phyloP scores from a whole-genome alignment of 2,113 vertebrate species.

The rabbit (Oryctolagus cuniculus) region DNA sequence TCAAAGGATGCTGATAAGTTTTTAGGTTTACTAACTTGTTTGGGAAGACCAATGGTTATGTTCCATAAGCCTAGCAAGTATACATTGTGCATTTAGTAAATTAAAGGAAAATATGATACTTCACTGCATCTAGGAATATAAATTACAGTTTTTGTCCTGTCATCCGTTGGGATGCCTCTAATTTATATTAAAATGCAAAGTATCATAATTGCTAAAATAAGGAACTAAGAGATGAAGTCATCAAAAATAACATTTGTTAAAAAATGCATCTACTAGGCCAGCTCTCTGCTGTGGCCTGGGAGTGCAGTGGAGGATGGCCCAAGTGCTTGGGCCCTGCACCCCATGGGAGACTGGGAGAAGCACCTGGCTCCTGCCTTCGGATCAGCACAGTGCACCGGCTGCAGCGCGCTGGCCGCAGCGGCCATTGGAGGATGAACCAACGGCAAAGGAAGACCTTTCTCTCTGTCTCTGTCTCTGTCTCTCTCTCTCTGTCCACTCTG shows the following conservation, averaged over 20 bases:
- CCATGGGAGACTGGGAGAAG: too few species aligned
- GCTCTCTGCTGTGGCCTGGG: too few species aligned
- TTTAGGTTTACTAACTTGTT: background rate
- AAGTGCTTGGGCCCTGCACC: too few species aligned
- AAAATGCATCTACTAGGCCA: background rate
- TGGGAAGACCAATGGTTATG: background rate
- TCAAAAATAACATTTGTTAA: background rate
- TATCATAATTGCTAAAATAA: slow-evolving; percentile 4
- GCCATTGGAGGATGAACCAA: too few species aligned
- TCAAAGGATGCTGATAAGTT: background rate
- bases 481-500: too few species aligned
- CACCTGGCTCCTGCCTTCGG: too few species aligned
- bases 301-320: too few species aligned
- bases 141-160: background rate
- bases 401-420: too few species aligned
- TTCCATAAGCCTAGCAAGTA: background rate
- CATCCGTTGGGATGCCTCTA: background rate
- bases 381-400: too few species aligned
- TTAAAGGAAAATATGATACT: background rate
- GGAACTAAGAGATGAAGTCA: background rate
- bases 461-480: too few species aligned
- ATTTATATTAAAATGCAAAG: background rate
- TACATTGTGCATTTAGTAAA: background rate
- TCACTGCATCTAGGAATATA: background rate
- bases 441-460: too few species aligned